phyloP scores from a whole-genome alignment of 2,888 invertebrate species.

The Frankliniella intonsa region DNA sequence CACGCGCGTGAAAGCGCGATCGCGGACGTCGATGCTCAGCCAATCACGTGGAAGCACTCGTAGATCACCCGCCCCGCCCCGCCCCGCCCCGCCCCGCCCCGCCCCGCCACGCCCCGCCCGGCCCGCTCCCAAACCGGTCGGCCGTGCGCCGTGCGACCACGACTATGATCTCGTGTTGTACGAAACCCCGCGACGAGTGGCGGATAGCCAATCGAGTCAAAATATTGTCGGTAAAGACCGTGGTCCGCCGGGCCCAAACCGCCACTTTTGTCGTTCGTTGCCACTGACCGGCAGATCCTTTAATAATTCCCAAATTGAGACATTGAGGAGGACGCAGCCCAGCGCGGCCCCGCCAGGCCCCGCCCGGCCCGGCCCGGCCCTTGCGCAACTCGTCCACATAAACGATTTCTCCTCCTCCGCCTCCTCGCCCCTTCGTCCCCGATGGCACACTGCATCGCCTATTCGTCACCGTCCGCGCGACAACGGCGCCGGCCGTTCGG shows the following conservation, averaged over 20 bases:
- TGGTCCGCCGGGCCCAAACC: no score
- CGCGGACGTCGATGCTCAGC: neutral
- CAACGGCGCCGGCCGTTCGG: neutral
- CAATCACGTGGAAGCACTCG: slow-evolving; percentile 1
- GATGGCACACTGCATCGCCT: slow-evolving; percentile 2
- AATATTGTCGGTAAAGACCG: neutral
- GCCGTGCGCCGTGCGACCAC: neutral
- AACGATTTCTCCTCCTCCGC: neutral
- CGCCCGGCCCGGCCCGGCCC: neutral
- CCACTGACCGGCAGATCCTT: neutral
- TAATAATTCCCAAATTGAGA: neutral
- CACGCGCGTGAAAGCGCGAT: neutral
- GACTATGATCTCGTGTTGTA: neutral
- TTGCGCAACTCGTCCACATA: slow-evolving; percentile 8
- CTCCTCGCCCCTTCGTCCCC: neutral
- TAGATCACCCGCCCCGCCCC: neutral
- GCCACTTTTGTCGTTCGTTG: no score
- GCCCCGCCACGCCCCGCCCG: neutral
- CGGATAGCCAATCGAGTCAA: neutral
- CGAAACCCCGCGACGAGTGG: neutral
- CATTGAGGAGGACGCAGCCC: neutral
- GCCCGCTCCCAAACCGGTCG: slow-evolving; percentile 1
- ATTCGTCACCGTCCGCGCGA: slow-evolving; percentile 8
- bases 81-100: neutral
- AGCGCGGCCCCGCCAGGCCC: neutral